phyloP scores from a whole-genome alignment of 1,140 invertebrate species.

The Lepeophtheirus salmonis region DNA sequence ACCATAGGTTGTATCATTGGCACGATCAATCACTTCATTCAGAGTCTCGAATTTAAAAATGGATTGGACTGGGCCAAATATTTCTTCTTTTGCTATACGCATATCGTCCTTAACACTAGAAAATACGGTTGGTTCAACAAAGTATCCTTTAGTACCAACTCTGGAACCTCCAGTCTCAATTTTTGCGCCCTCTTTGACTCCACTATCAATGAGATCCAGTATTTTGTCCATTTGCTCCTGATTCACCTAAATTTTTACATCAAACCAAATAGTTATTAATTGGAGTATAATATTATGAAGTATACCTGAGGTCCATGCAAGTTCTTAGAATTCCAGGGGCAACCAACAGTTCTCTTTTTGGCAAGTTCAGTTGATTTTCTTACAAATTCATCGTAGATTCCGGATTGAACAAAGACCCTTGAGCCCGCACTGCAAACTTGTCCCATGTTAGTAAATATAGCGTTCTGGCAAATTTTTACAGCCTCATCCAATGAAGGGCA shows the following conservation, averaged over 20 bases:
- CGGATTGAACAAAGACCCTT: slow-evolving; percentile 36
- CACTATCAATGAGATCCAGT: slow-evolving; percentile 27
- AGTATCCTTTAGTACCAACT: slow-evolving; percentile 20
- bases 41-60: slow-evolving; percentile 37
- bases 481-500: slow-evolving; percentile 39
- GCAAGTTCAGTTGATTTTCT: slow-evolving; percentile 29
- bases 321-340: slow-evolving; percentile 30
- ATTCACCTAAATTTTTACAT: slow-evolving; percentile 30
- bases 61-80: slow-evolving; percentile 30
- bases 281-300: too few species aligned
- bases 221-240: slow-evolving; percentile 26
- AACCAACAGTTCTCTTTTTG: slow-evolving; percentile 27
- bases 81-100: slow-evolving; percentile 28
- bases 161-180: slow-evolving; percentile 21
- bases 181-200: slow-evolving; percentile 30
- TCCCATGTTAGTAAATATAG: slow-evolving; percentile 34
- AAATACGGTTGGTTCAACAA: slow-evolving; percentile 29
- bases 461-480: slow-evolving; percentile 34
- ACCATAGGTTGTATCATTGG: slow-evolving; percentile 36
- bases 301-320: slow-evolving; percentile 11
- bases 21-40: slow-evolving; percentile 37
- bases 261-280: too few species aligned
- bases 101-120: slow-evolving; percentile 30
- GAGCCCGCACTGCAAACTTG: slow-evolving; percentile 36
- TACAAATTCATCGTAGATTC: slow-evolving; percentile 31